These are phyloP conservation scores for Noctua janthina DNA, from an alignment of 2,888 invertebrate species.

Conservation along the genomic window DNA sequence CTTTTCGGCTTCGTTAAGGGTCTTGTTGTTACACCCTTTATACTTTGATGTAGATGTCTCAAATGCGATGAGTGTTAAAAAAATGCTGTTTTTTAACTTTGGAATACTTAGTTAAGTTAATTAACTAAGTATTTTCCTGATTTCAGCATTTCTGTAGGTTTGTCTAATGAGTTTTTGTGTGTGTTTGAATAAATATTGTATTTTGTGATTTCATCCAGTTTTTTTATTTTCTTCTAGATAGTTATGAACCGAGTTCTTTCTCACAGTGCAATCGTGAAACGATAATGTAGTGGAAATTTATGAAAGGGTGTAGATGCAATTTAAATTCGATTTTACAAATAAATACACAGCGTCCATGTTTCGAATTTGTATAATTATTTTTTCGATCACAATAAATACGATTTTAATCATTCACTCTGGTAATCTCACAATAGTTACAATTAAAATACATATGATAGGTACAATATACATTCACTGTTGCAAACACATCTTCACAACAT, in stretches of 20 bases:
- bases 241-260: neutral
- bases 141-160: conserved; percentile 8
- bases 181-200: conserved; percentile 35
- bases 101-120: neutral
- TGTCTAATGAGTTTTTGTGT: conserved; percentile 11
- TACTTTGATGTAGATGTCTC: neutral
- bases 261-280: neutral
- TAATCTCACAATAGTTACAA: conserved; percentile 62
- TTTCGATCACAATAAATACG: conserved; percentile 70
- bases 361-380: conserved; percentile 63
- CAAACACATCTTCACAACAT: conserved; percentile 86
- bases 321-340: conserved; percentile 20
- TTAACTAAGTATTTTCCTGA: neutral
- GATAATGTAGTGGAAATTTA: neutral
- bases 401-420: conserved; percentile 63
- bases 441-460: conserved; percentile 54
- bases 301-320: neutral
- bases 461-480: conserved; percentile 83
- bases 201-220: conserved; percentile 7
- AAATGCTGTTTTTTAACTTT: neutral
- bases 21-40: too few species aligned
- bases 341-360: conserved; percentile 41
- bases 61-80: too few species aligned
- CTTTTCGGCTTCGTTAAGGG: too few species aligned
- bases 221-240: neutral